Evolutionary conservation across 2,888 invertebrate species (phyloP).

Genomic region (Mythimna loreyi): DNA sequence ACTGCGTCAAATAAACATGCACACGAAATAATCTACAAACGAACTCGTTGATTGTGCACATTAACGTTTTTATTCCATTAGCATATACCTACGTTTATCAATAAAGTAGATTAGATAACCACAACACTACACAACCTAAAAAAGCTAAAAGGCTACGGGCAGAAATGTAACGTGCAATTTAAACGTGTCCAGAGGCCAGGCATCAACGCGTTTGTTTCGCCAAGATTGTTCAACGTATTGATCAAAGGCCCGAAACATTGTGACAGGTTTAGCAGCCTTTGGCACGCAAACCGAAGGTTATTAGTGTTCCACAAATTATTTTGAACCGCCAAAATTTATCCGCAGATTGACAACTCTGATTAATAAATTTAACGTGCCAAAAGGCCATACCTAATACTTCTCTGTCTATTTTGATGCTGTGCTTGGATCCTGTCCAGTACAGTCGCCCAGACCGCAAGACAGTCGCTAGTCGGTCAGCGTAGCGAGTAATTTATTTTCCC

Average conservation of each 20-base stretch:
- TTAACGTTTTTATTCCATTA: constrained; percentile 53
- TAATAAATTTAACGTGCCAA: constrained; percentile 27
- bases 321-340: constrained; percentile 20
- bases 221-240: constrained; percentile 47
- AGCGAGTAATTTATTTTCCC: constrained; percentile 63
- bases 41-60: constrained; percentile 43
- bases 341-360: constrained; percentile 39
- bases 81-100: constrained; percentile 51
- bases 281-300: constrained; percentile 48
- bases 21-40: constrained; percentile 40
- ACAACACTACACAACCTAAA: constrained; percentile 41
- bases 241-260: constrained; percentile 52
- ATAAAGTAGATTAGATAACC: constrained; percentile 56
- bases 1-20: constrained; percentile 36
- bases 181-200: constrained; percentile 50
- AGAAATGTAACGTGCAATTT: constrained; percentile 57
- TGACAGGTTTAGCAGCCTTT: constrained; percentile 58
- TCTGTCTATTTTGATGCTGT: constrained; percentile 31
- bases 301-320: constrained; percentile 46
- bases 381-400: constrained; percentile 17
- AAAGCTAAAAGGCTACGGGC: constrained; percentile 49
- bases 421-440: constrained; percentile 27
- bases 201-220: constrained; percentile 49
- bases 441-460: constrained; percentile 45
- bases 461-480: constrained; percentile 40